These are phyloP conservation scores for Brachionus rubens DNA, from an alignment of 1,140 invertebrate genomes.

Conservation along the genomic window DNA sequence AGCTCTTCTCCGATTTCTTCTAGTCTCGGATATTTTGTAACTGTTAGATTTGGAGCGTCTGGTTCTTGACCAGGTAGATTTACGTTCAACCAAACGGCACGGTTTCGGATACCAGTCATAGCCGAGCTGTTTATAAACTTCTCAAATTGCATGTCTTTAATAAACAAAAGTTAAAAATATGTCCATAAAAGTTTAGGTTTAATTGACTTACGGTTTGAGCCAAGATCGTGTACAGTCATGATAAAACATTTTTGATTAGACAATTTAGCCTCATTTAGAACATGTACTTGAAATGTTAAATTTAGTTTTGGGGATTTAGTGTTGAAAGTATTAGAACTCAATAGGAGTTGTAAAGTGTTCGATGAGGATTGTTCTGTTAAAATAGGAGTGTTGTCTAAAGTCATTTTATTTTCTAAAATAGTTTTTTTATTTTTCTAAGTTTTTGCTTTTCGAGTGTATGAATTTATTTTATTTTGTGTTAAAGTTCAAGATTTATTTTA, in stretches of 20 bases:
- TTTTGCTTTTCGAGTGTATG: too few relatives aligned
- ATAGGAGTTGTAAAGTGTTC: too few relatives aligned
- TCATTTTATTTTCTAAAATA: too few relatives aligned
- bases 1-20: constrained; percentile 42
- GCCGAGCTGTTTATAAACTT: constrained; percentile 71
- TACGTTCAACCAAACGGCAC: constrained; percentile 81
- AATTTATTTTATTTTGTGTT: too few relatives aligned
- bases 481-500: too few relatives aligned
- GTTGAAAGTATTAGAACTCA: background rate
- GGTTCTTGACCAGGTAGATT: constrained; percentile 84
- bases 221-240: constrained; percentile 81
- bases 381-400: too few relatives aligned
- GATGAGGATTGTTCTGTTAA: too few relatives aligned
- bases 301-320: constrained; percentile 10
- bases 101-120: constrained; percentile 77
- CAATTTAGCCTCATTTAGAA: background rate
- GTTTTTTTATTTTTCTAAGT: too few relatives aligned
- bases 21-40: constrained; percentile 51
- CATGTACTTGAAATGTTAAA: constrained; percentile 17
- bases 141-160: constrained; percentile 60
- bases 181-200: background rate
- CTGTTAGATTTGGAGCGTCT: constrained; percentile 69
- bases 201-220: constrained; percentile 76
- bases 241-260: constrained; percentile 60
- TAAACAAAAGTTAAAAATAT: background rate